A percentile compares a stretch with the other conserved stretches of the same genome.
These are phyloP conservation scores for Stenotaenia linearis DNA, from an alignment of 2,888 invertebrate species.

Conservation along the genomic window DNA sequence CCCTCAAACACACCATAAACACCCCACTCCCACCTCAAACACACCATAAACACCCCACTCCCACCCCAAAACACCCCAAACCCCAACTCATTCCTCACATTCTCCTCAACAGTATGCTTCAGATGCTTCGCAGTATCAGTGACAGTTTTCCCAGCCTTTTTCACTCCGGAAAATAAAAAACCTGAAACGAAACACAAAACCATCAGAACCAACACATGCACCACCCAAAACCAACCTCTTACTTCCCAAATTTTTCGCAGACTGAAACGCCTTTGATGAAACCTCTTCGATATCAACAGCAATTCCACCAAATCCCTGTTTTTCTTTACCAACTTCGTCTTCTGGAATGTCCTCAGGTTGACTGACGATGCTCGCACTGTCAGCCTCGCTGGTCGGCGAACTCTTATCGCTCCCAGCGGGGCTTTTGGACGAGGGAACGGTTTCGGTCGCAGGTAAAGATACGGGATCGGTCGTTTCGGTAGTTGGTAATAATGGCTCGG, in stretches of 20 bases:
- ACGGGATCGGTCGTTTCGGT: not conserved
- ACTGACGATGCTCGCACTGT: constrained; percentile 34
- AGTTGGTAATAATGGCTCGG: not conserved
- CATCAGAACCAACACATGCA: not conserved
- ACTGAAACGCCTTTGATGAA: constrained; percentile 71
- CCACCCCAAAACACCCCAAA: no score
- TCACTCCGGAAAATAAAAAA: constrained; percentile 90
- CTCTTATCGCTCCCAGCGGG: constrained; percentile 31
- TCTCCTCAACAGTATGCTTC: constrained; percentile 93
- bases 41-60: no score
- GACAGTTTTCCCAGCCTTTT: constrained; percentile 89
- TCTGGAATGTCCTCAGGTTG: constrained; percentile 21
- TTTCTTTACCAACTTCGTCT: not conserved
- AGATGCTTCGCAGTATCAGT: constrained; percentile 86
- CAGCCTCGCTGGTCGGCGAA: constrained; percentile 36
- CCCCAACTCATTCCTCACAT: no score
- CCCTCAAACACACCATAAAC: no score
- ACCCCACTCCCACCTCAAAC: no score
- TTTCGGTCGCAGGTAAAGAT: not conserved
- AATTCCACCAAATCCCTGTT: constrained; percentile 32
- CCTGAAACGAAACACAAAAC: constrained; percentile 39
- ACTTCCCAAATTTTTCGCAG: constrained; percentile 79
- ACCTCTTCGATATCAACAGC: constrained; percentile 52
- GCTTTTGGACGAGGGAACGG: not conserved
- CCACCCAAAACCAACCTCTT: not conserved